These are phyloP conservation scores for Jordanella pulchra DNA, from an alignment of 2,797 vertebrate species.

Conservation along the genomic window DNA sequence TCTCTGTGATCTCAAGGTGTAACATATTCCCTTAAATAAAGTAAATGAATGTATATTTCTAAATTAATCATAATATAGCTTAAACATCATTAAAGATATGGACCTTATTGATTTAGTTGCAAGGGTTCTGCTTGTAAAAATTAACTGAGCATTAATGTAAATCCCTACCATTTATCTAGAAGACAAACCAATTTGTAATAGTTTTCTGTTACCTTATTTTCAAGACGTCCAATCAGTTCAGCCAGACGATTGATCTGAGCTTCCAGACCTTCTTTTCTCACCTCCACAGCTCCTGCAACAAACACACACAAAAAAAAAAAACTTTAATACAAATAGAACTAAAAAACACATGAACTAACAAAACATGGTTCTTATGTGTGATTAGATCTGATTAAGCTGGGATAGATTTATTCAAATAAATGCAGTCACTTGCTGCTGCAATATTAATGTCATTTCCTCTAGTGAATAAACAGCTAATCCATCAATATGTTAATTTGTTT, in stretches of 20 bases:
- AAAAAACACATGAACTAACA: neutral
- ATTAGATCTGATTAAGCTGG: neutral
- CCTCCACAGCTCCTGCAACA: constrained; percentile 81
- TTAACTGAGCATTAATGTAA: neutral
- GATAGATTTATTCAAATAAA: constrained; percentile 10
- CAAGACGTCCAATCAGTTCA: constrained; percentile 91
- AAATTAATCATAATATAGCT: neutral
- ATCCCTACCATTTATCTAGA: neutral
- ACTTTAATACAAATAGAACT: neutral
- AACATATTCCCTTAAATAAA: neutral
- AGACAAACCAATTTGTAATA: constrained; percentile 3
- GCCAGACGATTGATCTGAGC: constrained; percentile 93
- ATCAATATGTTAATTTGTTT: neutral
- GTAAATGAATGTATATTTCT: too few relatives aligned
- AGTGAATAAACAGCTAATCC: constrained; percentile 8
- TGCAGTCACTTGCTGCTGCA: constrained; percentile 3
- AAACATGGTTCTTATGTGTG: neutral
- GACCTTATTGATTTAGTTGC: neutral
- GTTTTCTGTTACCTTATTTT: constrained; percentile 87
- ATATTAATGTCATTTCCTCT: neutral
- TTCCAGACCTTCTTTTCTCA: constrained; percentile 91
- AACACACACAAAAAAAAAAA: constrained; percentile 16
- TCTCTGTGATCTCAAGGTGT: neutral
- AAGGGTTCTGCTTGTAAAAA: neutral
- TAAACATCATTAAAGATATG: neutral